Conservation (phyloP, 2,797 vertebrate genomes). For the Eulemur rubriventer region DNA sequence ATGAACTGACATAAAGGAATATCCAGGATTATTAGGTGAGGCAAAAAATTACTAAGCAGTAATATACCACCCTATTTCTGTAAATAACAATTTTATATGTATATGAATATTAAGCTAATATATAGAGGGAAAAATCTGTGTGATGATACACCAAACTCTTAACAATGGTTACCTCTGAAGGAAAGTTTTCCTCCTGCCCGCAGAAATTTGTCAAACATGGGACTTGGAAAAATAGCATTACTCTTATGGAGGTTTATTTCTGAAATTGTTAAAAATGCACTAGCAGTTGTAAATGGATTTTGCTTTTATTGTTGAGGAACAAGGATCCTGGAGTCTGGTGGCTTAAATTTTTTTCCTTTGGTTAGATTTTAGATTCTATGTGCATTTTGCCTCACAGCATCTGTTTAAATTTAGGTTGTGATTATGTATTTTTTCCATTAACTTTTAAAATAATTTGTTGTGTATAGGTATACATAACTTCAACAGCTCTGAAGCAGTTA, state of each 20-base stretch:
- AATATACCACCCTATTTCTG: not conserved
- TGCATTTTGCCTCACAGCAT: not conserved
- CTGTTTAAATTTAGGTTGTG: not conserved
- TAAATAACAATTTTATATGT: not conserved
- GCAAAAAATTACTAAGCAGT: not conserved
- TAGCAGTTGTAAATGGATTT: not conserved
- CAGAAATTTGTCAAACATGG: not conserved
- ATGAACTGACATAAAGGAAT: not conserved
- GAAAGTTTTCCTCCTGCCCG: not conserved
- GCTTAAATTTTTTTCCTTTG: not conserved
- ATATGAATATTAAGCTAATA: not conserved
- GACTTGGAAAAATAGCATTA: not conserved
- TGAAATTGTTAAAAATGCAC: not conserved
- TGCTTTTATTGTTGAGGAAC: not conserved
- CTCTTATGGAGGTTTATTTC: not conserved
- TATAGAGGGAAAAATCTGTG: not conserved
- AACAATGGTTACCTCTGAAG: not conserved
- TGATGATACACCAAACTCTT: not conserved
- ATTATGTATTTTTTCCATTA: not conserved
- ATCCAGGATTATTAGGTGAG: not conserved
- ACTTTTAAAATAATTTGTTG: conserved; percentile 23
- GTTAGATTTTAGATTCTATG: not conserved
- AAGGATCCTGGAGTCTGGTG: not conserved
- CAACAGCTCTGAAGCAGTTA: not conserved
- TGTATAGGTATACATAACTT: not conserved